Conservation (phyloP, 2,797 vertebrate genomes). For the Scarus forsteni region DNA sequence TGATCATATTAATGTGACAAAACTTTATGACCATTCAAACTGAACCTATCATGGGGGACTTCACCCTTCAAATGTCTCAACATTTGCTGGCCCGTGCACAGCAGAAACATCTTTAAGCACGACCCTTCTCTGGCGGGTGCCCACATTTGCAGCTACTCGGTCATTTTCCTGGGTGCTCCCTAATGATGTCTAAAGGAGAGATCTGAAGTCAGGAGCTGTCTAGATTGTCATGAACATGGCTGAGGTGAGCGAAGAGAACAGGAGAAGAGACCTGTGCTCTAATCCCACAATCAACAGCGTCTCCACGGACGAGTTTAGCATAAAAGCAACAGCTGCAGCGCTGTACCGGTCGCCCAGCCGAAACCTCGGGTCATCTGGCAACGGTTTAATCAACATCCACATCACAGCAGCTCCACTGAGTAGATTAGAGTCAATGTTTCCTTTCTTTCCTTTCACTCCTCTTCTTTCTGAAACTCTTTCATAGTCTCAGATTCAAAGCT, state of each 20-base stretch:
- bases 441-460: constrained; percentile 31
- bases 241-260: constrained; percentile 63
- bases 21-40: constrained; percentile 5
- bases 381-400: constrained; percentile 87
- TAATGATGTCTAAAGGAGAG: constrained; percentile 41
- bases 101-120: neutral
- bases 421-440: constrained; percentile 80
- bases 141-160: constrained; percentile 20
- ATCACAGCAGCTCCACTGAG: constrained; percentile 82
- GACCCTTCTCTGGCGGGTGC: neutral
- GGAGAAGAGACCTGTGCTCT: constrained; percentile 65
- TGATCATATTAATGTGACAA: neutral
- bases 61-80: constrained; percentile 8
- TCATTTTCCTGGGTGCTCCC: constrained; percentile 31
- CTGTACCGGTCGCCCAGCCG: constrained; percentile 73
- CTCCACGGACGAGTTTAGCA: constrained; percentile 73
- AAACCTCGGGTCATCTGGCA: constrained; percentile 78
- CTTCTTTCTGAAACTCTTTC: constrained; percentile 13
- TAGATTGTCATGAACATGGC: constrained; percentile 57
- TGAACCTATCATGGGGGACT: neutral
- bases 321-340: constrained; percentile 81
- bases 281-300: constrained; percentile 71
- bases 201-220: constrained; percentile 56
- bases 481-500: constrained; percentile 28
- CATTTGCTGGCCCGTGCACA: constrained; percentile 13